Base-by-base conservation (phyloP, 2,888 invertebrate species). In the Nomada ruficornis region DNA sequence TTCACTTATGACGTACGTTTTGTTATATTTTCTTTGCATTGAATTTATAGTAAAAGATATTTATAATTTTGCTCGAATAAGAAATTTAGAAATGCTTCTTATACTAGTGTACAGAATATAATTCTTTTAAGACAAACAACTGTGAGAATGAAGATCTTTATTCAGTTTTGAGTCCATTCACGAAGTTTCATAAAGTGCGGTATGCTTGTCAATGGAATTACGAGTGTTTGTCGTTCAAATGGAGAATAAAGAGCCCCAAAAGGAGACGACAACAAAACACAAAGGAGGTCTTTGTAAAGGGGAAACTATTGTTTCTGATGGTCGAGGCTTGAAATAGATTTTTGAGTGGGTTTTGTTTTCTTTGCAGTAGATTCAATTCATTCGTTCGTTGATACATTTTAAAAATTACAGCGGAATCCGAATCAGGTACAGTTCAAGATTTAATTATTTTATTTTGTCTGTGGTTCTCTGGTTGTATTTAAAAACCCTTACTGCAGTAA, bases 331-430 rank as follows among this genome's bases (percentile, higher is more conserved):
- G 11, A 11, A 77, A 50, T 57, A 55, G 57, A 50, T 71, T 71
- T 57, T 54, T 64, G 15, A 71, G 15, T 71, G 71, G 7, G 47
- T 57, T 63, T 77, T 72, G 76, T 70, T 47, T 63, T 2, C 20
- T 9, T 13, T 26, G 5, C 18, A 29, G 18, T 29, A 60, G 29
- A 29, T 36, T 36, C 36, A 1, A 5, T 36, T 36, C 1, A 36
- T 36, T 36, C 36, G 7, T 7, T 7, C 0, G 9, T 36, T 36
- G 36, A 36, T 36, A 36, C 36, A 36, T 36, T 36, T 36, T 36
- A 36, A 7, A 36, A 36, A 36, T 36, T 0, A 36, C 29, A 29
- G 29, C 36, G 0, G 36, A 36, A 36, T 36, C 36, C 36, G 36
- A 7, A 36, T 36, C 36, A 36, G 36, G 36, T 7, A 36, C 7